Conservation (phyloP, 2,113 vertebrate genomes). For the Zingel zingel region DNA sequence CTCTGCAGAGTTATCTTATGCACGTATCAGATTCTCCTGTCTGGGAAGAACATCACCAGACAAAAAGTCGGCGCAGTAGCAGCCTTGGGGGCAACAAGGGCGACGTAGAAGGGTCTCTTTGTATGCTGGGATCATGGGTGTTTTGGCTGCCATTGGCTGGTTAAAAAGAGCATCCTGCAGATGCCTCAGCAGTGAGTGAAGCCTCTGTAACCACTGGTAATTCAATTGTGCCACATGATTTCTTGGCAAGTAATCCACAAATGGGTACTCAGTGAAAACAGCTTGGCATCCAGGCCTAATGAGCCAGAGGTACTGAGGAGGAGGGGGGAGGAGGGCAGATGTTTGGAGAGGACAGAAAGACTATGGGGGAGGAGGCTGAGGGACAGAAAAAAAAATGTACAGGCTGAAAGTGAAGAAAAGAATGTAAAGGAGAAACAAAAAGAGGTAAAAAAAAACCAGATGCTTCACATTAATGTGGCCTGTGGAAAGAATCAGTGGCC, state of each 20-base stretch:
- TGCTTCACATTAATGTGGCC: conserved; percentile 13
- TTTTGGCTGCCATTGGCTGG: conserved; percentile 56
- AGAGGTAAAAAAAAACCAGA: conserved; percentile 10
- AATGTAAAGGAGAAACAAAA: conserved; percentile 18
- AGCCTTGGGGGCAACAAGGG: conserved; percentile 65
- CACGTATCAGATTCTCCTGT: conserved; percentile 27
- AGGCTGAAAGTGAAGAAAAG: conserved; percentile 13
- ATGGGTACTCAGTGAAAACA: conserved; percentile 71
- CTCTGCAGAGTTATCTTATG: conserved; percentile 1
- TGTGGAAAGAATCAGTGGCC: conserved; percentile 13
- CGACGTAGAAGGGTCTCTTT: conserved; percentile 79
- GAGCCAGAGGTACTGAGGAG: conserved; percentile 36
- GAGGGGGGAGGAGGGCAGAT: background rate
- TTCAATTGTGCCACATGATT: conserved; percentile 80
- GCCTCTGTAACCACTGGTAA: conserved; percentile 74
- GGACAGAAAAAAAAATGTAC: too few relatives aligned
- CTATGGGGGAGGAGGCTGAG: too few relatives aligned
- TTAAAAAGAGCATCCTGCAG: conserved; percentile 78
- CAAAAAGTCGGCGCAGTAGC: conserved; percentile 28
- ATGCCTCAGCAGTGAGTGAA: conserved; percentile 76
- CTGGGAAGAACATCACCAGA: conserved; percentile 27
- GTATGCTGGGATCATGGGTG: conserved; percentile 63
- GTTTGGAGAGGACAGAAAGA: background rate
- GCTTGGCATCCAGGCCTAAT: conserved; percentile 65
- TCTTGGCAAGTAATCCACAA: conserved; percentile 78